Percentiles rank a stretch among this genome's conserved stretches.
phyloP scores from a whole-genome alignment of 2,113 vertebrate species.

The Pampusana beccarii region DNA sequence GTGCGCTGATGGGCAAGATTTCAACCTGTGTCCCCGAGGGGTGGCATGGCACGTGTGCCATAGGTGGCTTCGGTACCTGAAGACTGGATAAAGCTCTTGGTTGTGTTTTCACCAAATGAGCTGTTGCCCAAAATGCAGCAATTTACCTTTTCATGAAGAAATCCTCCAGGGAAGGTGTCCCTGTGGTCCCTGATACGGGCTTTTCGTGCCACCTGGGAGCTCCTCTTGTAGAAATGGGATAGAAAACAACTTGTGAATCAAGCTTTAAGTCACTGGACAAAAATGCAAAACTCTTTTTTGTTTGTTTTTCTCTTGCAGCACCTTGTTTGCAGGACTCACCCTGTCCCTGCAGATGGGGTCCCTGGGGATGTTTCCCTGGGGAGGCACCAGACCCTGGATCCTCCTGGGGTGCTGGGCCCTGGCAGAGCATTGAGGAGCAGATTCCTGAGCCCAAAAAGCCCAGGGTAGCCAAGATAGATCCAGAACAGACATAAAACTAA shows the following conservation, averaged over 20 bases:
- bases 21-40: not conserved
- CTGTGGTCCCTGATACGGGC: not conserved
- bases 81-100: not conserved
- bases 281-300: not conserved
- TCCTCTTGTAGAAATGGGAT: not conserved
- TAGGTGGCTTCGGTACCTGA: not conserved
- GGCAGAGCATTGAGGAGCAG: not conserved
- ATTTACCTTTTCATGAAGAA: not conserved
- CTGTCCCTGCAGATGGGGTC: not conserved
- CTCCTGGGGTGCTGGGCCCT: not conserved
- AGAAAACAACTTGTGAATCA: not conserved
- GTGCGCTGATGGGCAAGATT: not conserved
- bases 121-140: not conserved
- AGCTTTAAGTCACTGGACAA: not conserved
- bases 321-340: not conserved
- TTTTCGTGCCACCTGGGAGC: not conserved
- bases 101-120: not conserved
- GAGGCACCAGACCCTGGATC: not conserved
- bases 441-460: not conserved
- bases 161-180: no score
- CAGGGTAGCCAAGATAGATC: not conserved
- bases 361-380: no score
- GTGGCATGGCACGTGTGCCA: not conserved
- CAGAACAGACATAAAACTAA: not conserved
- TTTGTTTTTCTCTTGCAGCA: not conserved